Conservation (phyloP, 2,888 invertebrate genomes). For the Gymnoscelis rufifasciata region DNA sequence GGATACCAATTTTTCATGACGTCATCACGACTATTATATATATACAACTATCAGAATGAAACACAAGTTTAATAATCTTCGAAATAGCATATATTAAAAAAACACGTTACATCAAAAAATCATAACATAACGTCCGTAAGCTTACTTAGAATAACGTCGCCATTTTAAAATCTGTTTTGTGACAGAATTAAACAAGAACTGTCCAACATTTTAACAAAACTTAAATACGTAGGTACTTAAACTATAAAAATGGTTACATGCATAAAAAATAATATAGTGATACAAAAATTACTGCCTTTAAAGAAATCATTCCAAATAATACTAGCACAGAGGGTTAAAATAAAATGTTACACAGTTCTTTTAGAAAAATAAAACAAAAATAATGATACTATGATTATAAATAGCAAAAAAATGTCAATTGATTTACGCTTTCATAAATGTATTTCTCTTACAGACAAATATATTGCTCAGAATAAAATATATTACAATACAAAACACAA, state of each 20-base stretch:
- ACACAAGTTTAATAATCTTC: slow-evolving; percentile 60
- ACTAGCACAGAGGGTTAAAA: neutral
- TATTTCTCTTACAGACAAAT: neutral
- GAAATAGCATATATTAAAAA: slow-evolving; percentile 72
- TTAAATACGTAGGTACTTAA: no score
- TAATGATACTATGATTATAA: slow-evolving; percentile 27
- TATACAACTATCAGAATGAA: no score
- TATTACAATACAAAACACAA: neutral
- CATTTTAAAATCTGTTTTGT: slow-evolving; percentile 23
- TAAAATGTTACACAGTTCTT: slow-evolving; percentile 18
- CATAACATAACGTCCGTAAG: slow-evolving; percentile 54
- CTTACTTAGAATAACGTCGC: slow-evolving; percentile 46
- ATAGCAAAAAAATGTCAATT: slow-evolving; percentile 25
- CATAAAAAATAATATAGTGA: neutral
- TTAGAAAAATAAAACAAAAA: slow-evolving; percentile 22
- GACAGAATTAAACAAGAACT: slow-evolving; percentile 19
- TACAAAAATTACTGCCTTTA: no score
- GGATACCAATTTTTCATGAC: no score
- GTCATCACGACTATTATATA: no score
- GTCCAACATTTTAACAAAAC: slow-evolving; percentile 12
- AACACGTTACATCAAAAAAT: slow-evolving; percentile 54
- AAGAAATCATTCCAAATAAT: no score
- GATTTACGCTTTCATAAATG: neutral
- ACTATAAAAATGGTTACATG: no score
- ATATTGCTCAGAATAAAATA: slow-evolving; percentile 21